Evolutionary conservation across 1,140 invertebrate species (phyloP).

Genomic region (Rhagoletis zephyria): DNA sequence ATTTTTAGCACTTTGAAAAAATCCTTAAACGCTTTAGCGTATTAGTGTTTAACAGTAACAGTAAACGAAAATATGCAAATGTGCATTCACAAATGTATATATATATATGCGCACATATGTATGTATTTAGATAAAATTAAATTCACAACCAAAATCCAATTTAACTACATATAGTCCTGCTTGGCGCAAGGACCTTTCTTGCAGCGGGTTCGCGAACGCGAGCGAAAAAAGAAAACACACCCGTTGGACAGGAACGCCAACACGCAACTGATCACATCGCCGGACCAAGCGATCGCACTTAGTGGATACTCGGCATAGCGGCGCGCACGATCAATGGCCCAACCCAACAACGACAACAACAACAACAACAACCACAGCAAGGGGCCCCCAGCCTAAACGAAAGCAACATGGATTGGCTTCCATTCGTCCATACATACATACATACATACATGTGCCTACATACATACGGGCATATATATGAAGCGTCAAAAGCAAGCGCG

Average conservation of each 20-base stretch:
- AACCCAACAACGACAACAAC: constrained; percentile 37
- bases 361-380: neutral
- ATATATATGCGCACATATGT: neutral
- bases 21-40: neutral
- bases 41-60: neutral
- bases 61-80: neutral
- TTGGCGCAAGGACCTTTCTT: constrained; percentile 34
- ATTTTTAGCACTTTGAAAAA: neutral
- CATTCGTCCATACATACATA: neutral
- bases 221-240: constrained; percentile 52
- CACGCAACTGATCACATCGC: constrained; percentile 57
- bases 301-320: constrained; percentile 33
- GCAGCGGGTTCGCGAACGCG: constrained; percentile 17
- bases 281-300: constrained; percentile 26
- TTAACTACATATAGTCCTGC: neutral
- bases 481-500: neutral
- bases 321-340: constrained; percentile 53
- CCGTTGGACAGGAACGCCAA: constrained; percentile 57
- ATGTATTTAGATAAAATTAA: neutral
- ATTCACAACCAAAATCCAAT: constrained; percentile 40
- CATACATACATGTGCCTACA: too few species aligned
- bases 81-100: too few species aligned
- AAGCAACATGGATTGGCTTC: constrained; percentile 30
- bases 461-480: too few species aligned
- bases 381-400: neutral